These are phyloP conservation scores for Coleophora deauratella DNA, from an alignment of 2,888 invertebrate genomes.

Conservation along the genomic window DNA sequence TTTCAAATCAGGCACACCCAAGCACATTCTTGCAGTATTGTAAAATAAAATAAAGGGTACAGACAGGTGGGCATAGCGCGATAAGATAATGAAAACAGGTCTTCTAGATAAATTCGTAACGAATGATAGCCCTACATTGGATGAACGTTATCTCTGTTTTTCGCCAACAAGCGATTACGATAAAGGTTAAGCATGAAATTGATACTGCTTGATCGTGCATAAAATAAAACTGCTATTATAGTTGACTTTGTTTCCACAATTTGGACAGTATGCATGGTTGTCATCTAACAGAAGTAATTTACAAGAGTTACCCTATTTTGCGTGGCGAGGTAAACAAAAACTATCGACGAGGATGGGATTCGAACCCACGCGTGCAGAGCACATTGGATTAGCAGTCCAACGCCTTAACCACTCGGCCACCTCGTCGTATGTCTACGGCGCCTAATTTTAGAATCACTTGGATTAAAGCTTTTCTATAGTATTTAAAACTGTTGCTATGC, in stretches of 20 bases:
- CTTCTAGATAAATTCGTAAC: slow-evolving; percentile 70
- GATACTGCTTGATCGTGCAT: slow-evolving; percentile 48
- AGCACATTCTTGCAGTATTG: slow-evolving; percentile 35
- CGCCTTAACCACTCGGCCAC: slow-evolving; percentile 91
- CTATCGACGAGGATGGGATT: slow-evolving; percentile 84
- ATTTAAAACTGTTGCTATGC: too few species aligned
- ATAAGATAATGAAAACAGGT: slow-evolving; percentile 72
- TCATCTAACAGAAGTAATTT: too few species aligned
- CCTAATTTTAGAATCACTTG: slow-evolving; percentile 31
- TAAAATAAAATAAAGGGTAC: slow-evolving; percentile 55
- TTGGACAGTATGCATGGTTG: too few species aligned
- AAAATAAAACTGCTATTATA: too few species aligned
- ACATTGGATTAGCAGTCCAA: slow-evolving; percentile 91
- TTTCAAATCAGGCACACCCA: slow-evolving; percentile 30
- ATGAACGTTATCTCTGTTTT: slow-evolving; percentile 34
- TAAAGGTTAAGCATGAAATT: background rate
- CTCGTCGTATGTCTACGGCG: slow-evolving; percentile 67
- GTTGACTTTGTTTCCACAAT: too few species aligned
- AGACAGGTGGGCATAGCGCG: slow-evolving; percentile 32
- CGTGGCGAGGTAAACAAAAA: too few species aligned
- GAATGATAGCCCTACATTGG: slow-evolving; percentile 42
- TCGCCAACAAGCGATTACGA: slow-evolving; percentile 46
- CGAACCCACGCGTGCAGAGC: slow-evolving; percentile 90
- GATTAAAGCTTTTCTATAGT: background rate
- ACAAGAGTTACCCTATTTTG: too few species aligned